phyloP scores from a whole-genome alignment of 2,797 vertebrate genomes.

The Muscicapa striata region DNA sequence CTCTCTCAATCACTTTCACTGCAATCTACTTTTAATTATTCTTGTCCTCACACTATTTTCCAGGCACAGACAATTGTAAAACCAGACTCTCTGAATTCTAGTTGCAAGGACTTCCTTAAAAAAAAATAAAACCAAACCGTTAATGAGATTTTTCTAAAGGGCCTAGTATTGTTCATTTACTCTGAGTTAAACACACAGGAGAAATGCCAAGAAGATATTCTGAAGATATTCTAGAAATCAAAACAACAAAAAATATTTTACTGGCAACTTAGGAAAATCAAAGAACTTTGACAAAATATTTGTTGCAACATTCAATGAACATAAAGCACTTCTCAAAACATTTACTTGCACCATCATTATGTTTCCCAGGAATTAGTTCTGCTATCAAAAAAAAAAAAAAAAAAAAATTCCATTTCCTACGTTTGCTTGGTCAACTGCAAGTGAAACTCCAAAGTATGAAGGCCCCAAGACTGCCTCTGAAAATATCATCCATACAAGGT shows the following conservation, averaged over 20 bases:
- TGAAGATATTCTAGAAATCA: background rate
- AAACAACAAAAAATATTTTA: background rate
- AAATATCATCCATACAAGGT: background rate
- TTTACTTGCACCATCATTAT: background rate
- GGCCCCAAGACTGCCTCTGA: background rate
- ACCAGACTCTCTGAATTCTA: background rate
- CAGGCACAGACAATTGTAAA: background rate
- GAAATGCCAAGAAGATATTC: fast-evolving
- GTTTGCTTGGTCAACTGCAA: background rate
- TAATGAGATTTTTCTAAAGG: background rate
- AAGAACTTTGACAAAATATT: background rate
- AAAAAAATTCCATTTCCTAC: background rate
- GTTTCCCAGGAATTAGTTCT: background rate
- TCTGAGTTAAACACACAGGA: background rate
- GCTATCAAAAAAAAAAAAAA: background rate
- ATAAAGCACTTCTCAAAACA: background rate
- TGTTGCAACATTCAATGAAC: background rate
- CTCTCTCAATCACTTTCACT: background rate
- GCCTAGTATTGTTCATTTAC: background rate
- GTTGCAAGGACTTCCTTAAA: too few species aligned
- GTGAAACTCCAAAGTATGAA: background rate
- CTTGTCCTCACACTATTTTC: background rate
- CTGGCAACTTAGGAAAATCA: background rate
- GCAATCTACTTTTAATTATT: background rate
- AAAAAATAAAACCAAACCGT: background rate